phyloP scores from a whole-genome alignment of 2,888 invertebrate species.

The Andrena hattorfiana region DNA sequence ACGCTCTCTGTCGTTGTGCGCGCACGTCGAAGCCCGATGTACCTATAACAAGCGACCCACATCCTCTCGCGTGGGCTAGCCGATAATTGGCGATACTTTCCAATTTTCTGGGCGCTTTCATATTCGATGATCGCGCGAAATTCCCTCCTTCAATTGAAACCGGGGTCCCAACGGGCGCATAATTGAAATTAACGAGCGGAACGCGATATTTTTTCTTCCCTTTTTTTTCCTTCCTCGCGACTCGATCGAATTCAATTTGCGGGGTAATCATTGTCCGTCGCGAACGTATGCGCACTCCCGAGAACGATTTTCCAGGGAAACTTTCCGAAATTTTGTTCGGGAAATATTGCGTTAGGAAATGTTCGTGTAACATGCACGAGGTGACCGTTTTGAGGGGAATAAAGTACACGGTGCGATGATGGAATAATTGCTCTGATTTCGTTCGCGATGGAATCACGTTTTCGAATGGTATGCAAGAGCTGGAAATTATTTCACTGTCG shows the following conservation, averaged over 20 bases:
- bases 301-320: background rate
- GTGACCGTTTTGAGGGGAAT: background rate
- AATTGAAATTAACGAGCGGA: slow-evolving; percentile 46
- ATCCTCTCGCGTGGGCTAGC: slow-evolving; percentile 27
- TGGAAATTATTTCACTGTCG: background rate
- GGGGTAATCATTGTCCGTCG: slow-evolving; percentile 35
- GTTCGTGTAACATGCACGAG: background rate
- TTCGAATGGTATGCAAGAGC: background rate
- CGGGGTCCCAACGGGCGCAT: slow-evolving; percentile 21
- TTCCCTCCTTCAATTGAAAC: slow-evolving; percentile 48
- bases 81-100: slow-evolving; percentile 47
- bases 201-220: slow-evolving; percentile 29
- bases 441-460: background rate
- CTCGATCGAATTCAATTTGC: slow-evolving; percentile 43
- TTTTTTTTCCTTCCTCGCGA: background rate
- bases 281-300: background rate
- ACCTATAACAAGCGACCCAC: slow-evolving; percentile 46
- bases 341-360: background rate
- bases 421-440: background rate
- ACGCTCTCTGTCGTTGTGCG: slow-evolving; percentile 34
- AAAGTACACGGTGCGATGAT: background rate
- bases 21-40: slow-evolving; percentile 33
- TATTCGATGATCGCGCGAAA: slow-evolving; percentile 39
- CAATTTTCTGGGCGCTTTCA: slow-evolving; percentile 32
- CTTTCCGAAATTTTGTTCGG: background rate